Percentiles rank a stretch among this genome's conserved stretches.
These are phyloP conservation scores for Halcyon malimbica DNA, from an alignment of 2,113 vertebrate genomes.

Conservation along the genomic window DNA sequence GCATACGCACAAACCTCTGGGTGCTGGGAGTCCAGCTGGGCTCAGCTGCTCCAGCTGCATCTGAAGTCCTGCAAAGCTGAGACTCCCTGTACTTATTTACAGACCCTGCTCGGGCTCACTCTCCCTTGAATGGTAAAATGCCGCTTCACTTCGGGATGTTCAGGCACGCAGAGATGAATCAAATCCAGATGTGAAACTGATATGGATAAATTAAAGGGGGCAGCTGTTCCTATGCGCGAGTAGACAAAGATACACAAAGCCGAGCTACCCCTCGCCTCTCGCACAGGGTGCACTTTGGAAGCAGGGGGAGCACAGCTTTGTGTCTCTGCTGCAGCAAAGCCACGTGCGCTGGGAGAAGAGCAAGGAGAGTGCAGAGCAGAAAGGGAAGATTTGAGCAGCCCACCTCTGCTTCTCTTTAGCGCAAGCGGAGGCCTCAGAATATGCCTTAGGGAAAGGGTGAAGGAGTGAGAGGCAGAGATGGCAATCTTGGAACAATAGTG, in stretches of 20 bases:
- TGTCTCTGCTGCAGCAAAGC: not conserved
- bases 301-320: not conserved
- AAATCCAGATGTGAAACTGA: not conserved
- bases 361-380: not conserved
- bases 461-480: not conserved
- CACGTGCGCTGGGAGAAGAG: rapidly evolving
- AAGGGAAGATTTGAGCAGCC: not conserved
- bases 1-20: not conserved
- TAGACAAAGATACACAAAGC: not conserved
- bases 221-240: not conserved
- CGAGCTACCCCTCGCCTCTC: not conserved
- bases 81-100: not conserved
- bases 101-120: not conserved
- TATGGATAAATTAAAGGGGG: not conserved
- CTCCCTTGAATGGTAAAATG: not conserved
- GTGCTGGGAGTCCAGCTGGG: not conserved
- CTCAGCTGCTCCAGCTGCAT: not conserved
- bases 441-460: not conserved
- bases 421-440: not conserved
- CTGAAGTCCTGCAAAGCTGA: not conserved
- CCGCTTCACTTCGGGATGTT: not conserved
- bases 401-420: not conserved
- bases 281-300: not conserved
- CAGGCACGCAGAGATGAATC: not conserved
- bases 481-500: not conserved